A percentile compares a stretch with the other conserved stretches of the same genome.
Evolutionary conservation across 2,797 vertebrate species (phyloP).

Genomic region (Carapus acus): DNA sequence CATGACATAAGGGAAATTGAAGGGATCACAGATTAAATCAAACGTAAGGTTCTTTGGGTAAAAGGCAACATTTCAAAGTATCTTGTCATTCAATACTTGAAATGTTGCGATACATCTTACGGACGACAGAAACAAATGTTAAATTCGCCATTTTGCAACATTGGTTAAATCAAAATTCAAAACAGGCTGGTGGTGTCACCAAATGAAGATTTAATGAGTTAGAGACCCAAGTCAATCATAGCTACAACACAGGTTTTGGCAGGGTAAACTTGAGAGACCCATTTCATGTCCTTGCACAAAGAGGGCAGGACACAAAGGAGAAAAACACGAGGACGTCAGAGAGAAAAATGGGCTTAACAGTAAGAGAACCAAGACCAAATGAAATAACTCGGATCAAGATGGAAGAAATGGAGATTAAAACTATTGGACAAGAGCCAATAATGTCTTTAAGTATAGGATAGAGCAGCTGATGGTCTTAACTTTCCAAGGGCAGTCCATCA

Average conservation of each 20-base stretch:
- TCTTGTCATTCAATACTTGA: background rate
- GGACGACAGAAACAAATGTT: background rate
- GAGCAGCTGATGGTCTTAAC: background rate
- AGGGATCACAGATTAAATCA: background rate
- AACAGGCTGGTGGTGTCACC: background rate
- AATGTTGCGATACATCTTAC: background rate
- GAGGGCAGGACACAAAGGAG: constrained; percentile 20
- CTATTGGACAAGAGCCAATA: background rate
- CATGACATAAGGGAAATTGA: no score
- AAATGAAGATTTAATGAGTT: constrained; percentile 14
- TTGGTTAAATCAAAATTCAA: constrained; percentile 9
- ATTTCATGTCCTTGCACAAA: constrained; percentile 36
- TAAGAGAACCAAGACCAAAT: constrained; percentile 6
- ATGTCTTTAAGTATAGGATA: background rate
- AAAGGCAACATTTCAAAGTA: background rate
- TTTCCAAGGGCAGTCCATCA: background rate
- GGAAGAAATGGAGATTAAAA: constrained; percentile 3
- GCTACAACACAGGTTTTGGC: constrained; percentile 9
- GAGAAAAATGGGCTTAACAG: constrained; percentile 9
- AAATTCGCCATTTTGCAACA: background rate
- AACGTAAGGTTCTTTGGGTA: background rate
- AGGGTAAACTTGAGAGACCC: constrained; percentile 41
- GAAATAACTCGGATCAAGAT: constrained; percentile 20
- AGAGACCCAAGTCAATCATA: constrained; percentile 12
- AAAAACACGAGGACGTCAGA: constrained; percentile 14